A percentile compares a stretch with the other conserved stretches of the same genome.
Evolutionary conservation across 2,888 invertebrate genomes (phyloP).

Genomic region (Linnaemya tessellans): DNA sequence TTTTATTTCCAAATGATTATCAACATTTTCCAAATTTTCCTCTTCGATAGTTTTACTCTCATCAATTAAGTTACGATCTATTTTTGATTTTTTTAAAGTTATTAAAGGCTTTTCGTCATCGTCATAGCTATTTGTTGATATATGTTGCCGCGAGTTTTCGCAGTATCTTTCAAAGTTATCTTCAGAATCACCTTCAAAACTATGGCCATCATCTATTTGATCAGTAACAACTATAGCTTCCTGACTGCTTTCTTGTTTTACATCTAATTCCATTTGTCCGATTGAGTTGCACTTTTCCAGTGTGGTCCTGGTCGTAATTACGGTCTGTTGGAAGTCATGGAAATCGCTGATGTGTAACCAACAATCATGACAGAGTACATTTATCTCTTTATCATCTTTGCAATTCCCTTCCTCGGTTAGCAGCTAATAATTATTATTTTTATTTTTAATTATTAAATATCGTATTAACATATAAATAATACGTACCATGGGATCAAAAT

Average conservation of each 20-base stretch:
- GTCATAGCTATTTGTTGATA: background rate
- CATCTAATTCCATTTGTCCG: slow-evolving; percentile 24
- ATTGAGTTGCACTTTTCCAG: slow-evolving; percentile 17
- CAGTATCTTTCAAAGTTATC: slow-evolving; percentile 10
- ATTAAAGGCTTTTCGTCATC: slow-evolving; percentile 56
- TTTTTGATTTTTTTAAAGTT: slow-evolving; percentile 6
- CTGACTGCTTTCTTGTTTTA: slow-evolving; percentile 28
- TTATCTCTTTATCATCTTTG: slow-evolving; percentile 4
- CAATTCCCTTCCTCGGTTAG: slow-evolving; percentile 14
- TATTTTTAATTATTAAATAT: background rate
- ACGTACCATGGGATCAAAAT: slow-evolving; percentile 68
- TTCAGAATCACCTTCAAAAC: background rate
- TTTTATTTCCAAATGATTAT: slow-evolving; percentile 13
- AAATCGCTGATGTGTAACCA: slow-evolving; percentile 65
- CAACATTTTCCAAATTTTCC: background rate
- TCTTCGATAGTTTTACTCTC: background rate
- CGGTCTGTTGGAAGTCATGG: slow-evolving; percentile 60
- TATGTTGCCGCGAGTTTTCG: background rate
- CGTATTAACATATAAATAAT: background rate
- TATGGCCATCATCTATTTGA: background rate
- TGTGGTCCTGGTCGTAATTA: slow-evolving; percentile 41
- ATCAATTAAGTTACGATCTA: background rate
- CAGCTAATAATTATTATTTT: slow-evolving; percentile 21
- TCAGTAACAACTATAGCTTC: background rate
- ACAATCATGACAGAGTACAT: slow-evolving; percentile 55